Percentiles rank a stretch among this genome's conserved stretches.
Conservation (phyloP, 2,888 invertebrate genomes). For the Lasioglossum oenotherae region DNA sequence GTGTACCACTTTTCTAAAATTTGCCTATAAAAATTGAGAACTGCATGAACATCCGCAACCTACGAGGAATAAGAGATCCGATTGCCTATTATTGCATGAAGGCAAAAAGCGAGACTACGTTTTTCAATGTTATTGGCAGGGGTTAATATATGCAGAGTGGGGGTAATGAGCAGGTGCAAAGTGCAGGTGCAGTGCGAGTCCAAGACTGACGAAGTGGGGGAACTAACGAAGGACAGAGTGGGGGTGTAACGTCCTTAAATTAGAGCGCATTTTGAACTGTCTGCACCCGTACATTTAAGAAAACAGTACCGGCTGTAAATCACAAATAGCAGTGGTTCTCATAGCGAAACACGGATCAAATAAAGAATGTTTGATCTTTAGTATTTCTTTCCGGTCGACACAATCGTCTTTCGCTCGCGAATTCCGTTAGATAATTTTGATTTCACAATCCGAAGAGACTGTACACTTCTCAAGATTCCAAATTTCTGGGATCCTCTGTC, state of each 20-base stretch:
- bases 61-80: neutral
- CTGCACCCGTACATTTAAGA: neutral
- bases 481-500: slow-evolving; percentile 13
- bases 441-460: neutral
- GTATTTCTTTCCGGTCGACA: neutral
- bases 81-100: neutral
- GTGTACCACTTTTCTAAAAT: too few species aligned
- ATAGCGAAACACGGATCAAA: neutral
- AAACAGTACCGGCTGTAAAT: neutral
- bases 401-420: neutral
- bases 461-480: neutral
- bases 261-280: neutral
- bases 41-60: neutral
- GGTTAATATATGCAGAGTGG: neutral
- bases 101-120: neutral
- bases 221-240: neutral
- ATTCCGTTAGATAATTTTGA: neutral
- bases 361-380: neutral
- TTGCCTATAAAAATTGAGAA: neutral
- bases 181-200: neutral
- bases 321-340: neutral
- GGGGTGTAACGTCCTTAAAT: neutral
- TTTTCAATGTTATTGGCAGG: neutral
- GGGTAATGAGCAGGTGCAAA: neutral
- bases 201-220: neutral